phyloP scores from a whole-genome alignment of 2,888 invertebrate genomes.

The Odontomyia ornata region DNA sequence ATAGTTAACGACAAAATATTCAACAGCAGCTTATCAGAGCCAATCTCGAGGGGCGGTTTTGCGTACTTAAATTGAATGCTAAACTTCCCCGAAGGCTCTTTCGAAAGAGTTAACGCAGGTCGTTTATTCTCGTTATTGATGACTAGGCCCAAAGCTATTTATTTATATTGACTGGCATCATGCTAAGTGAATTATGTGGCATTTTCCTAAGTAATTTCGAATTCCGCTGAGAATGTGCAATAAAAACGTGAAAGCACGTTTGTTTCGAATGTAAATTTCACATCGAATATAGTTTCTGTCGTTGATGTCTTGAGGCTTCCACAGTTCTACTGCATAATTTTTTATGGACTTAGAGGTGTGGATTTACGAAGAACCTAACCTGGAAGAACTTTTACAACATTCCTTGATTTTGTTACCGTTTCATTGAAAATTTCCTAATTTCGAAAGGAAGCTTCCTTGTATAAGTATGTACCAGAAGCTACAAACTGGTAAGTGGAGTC shows the following conservation, averaged over 20 bases:
- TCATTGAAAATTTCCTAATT: no score
- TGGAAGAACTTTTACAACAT: no score
- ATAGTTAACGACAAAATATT: slow-evolving; percentile 27
- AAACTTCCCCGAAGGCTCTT: neutral
- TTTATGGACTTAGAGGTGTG: no score
- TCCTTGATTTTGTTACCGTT: no score
- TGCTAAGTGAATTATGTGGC: slow-evolving; percentile 32
- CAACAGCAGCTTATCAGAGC: slow-evolving; percentile 19
- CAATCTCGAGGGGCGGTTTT: slow-evolving; percentile 1
- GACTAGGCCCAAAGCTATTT: slow-evolving; percentile 25
- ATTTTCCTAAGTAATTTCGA: slow-evolving; percentile 21
- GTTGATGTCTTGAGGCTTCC: no score
- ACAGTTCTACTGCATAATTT: no score
- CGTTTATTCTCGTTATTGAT: slow-evolving; percentile 18
- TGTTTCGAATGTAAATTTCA: no score
- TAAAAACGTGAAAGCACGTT: neutral
- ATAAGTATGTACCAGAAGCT: no score
- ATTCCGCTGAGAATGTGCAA: slow-evolving; percentile 15
- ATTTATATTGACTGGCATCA: slow-evolving; percentile 29
- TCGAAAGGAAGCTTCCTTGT: no score
- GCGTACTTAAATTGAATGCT: slow-evolving; percentile 32
- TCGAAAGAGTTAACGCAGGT: neutral
- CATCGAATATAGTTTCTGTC: no score
- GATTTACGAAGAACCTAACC: no score
- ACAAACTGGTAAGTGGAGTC: no score